Conservation (phyloP, 2,888 invertebrate species). For the Cantharis rufa region DNA sequence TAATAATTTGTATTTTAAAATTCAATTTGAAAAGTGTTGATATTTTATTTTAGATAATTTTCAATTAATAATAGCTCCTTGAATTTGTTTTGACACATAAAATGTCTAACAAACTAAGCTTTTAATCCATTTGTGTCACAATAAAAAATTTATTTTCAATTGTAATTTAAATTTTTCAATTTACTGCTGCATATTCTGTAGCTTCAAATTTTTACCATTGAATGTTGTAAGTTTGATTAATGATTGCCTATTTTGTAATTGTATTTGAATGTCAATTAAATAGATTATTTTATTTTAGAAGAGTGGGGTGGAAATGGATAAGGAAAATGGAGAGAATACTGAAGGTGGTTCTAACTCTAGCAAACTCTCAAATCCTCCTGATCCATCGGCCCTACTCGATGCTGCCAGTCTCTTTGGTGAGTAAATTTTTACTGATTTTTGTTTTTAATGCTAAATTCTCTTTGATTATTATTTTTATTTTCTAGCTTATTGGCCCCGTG, state of each 20-base stretch:
- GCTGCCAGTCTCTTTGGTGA: slow-evolving; percentile 63
- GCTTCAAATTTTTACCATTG: background rate
- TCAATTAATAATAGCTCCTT: slow-evolving; percentile 14
- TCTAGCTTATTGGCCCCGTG: slow-evolving; percentile 83
- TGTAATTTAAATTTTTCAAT: background rate
- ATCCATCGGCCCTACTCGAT: slow-evolving; percentile 76
- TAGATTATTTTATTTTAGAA: slow-evolving; percentile 32
- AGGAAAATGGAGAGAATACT: slow-evolving; percentile 75
- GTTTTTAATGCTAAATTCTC: background rate
- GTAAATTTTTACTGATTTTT: slow-evolving; percentile 2
- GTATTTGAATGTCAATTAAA: background rate
- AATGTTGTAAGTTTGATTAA: background rate
- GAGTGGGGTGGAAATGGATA: slow-evolving; percentile 68
- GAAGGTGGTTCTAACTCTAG: slow-evolving; percentile 62
- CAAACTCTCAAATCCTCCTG: slow-evolving; percentile 55
- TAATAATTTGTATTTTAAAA: slow-evolving; percentile 8
- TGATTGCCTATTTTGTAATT: background rate
- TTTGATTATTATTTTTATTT: slow-evolving; percentile 17
- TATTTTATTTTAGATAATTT: slow-evolving; percentile 6
- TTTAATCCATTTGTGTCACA: background rate
- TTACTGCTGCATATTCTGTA: background rate
- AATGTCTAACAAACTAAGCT: slow-evolving; percentile 14
- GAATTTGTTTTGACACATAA: slow-evolving; percentile 23
- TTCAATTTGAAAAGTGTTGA: slow-evolving; percentile 7
- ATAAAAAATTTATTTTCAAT: background rate